These are phyloP conservation scores for Leucosticte australis DNA, from an alignment of 2,113 vertebrate genomes.

Conservation along the genomic window DNA sequence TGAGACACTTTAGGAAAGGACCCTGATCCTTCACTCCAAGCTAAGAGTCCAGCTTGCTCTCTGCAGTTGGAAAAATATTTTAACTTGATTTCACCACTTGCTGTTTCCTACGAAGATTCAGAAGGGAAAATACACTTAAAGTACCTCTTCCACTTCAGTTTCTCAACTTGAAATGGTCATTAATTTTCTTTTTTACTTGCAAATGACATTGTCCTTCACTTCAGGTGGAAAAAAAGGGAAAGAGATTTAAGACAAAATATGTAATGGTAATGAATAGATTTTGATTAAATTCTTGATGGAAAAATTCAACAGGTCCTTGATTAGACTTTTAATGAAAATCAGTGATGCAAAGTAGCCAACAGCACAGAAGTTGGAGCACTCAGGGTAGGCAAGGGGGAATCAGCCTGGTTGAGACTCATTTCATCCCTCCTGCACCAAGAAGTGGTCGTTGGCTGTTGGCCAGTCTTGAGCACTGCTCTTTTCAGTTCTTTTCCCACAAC, in stretches of 20 bases:
- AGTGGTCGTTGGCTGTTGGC: not conserved
- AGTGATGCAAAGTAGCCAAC: not conserved
- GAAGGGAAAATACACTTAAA: not conserved
- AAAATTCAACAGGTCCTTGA: not conserved
- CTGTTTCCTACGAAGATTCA: not conserved
- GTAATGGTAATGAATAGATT: not conserved
- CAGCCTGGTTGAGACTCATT: not conserved
- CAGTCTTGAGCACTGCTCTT: not conserved
- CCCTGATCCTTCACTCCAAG: not conserved
- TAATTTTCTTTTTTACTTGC: not conserved
- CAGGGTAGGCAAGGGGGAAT: not conserved
- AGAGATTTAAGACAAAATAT: not conserved
- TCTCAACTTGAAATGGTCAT: not conserved
- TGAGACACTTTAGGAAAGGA: not conserved
- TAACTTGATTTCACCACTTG: not conserved
- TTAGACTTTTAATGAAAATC: not conserved
- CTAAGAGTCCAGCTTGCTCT: not conserved
- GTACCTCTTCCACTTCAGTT: not conserved
- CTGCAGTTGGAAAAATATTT: not conserved
- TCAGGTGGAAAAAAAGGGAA: not conserved
- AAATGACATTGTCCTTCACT: not conserved
- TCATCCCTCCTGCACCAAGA: not conserved
- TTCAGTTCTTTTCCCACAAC: constrained; percentile 8
- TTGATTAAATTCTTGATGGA: not conserved
- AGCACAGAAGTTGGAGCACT: not conserved